A percentile compares a stretch with the other conserved stretches of the same genome.
Conservation (phyloP, 1,140 invertebrate genomes). For the Pogonomyrmex californicus region DNA sequence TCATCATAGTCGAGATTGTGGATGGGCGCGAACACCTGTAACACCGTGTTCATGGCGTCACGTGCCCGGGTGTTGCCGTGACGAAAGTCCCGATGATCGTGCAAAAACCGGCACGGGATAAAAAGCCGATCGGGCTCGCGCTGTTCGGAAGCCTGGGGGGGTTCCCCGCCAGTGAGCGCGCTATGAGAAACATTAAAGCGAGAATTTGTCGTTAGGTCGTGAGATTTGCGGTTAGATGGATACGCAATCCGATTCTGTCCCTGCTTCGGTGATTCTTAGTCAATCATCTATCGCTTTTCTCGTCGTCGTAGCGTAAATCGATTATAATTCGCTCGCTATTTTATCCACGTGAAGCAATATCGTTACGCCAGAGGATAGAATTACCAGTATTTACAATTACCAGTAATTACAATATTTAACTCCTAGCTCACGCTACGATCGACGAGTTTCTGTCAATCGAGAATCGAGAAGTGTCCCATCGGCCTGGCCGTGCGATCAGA, state of each 20-base stretch:
- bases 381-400: background rate
- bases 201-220: conserved; percentile 74
- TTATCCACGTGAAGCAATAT: conserved; percentile 35
- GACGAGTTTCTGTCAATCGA: background rate
- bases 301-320: conserved; percentile 18
- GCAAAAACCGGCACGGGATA: conserved; percentile 68
- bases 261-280: conserved; percentile 39
- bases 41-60: conserved; percentile 79
- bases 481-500: background rate
- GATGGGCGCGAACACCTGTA: conserved; percentile 83
- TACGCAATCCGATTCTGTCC: conserved; percentile 22
- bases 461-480: conserved; percentile 38
- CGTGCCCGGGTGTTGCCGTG: conserved; percentile 84
- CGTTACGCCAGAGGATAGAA: background rate
- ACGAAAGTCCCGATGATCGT: conserved; percentile 78
- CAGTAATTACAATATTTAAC: background rate
- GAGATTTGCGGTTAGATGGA: conserved; percentile 41
- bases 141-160: conserved; percentile 80
- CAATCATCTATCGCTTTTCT: conserved; percentile 40
- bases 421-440: background rate
- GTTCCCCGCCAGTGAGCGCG: conserved; percentile 75
- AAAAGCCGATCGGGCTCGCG: conserved; percentile 79
- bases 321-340: conserved; percentile 7
- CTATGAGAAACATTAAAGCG: conserved; percentile 79
- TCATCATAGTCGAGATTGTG: conserved; percentile 62